phyloP scores from a whole-genome alignment of 2,888 invertebrate genomes.

The Nemotelus nigrinus region DNA sequence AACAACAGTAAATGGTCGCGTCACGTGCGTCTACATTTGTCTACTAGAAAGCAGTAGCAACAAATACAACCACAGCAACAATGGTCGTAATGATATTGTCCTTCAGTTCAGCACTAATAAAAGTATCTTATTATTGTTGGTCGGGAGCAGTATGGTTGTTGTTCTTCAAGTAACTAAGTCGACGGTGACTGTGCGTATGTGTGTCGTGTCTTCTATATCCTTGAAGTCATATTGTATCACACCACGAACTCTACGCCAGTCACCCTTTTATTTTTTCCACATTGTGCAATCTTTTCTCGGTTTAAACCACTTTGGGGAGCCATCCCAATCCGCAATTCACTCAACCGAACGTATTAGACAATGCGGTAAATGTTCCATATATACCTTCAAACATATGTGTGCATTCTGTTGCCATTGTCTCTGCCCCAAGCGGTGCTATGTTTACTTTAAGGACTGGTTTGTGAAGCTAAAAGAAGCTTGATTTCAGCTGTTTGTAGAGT shows the following conservation, averaged over 20 bases:
- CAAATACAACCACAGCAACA: too few species aligned
- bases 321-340: conserved; percentile 40
- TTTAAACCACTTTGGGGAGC: conserved; percentile 43
- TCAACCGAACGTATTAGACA: conserved; percentile 35
- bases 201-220: too few species aligned
- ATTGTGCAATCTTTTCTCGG: conserved; percentile 35
- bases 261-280: conserved; percentile 27
- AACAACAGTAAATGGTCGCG: conserved; percentile 12
- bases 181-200: not conserved
- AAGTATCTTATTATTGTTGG: conserved; percentile 35
- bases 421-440: conserved; percentile 32
- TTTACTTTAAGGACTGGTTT: conserved; percentile 39
- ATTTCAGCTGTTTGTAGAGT: too few species aligned
- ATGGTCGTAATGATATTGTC: not conserved
- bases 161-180: conserved; percentile 23
- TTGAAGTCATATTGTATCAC: not conserved
- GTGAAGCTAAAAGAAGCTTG: conserved; percentile 27
- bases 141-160: conserved; percentile 12
- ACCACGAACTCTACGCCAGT: not conserved
- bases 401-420: conserved; percentile 8
- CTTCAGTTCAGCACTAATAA: conserved; percentile 30
- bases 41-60: not conserved
- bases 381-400: conserved; percentile 10
- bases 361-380: conserved; percentile 2
- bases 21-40: conserved; percentile 26